Evolutionary conservation across 2,113 vertebrate species (phyloP), one percentile per base, ranked within the genome.

Genomic region (Anoplopoma fimbria): DNA sequence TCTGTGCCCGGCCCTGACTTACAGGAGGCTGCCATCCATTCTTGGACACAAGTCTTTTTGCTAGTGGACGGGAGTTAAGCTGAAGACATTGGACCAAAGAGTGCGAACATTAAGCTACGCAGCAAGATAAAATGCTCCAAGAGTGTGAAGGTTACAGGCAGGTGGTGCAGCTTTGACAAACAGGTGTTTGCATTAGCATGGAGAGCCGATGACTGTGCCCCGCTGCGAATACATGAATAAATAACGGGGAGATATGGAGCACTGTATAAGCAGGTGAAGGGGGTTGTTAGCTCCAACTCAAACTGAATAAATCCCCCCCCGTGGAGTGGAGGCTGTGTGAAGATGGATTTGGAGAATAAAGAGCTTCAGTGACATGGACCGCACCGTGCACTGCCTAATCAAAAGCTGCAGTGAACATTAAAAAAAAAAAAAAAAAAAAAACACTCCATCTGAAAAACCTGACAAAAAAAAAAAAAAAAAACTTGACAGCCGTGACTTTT

Each of bases 211-310:
- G 79, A 45, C 60, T 40, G 62, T n/a, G 74, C 42, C 81, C 64
- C 57, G 72, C 57, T 69, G 88, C 38, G 86, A 87, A 85, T 64
- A 57, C 69, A 92, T 91, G 85, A 91, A 89, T 92, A 65, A 53
- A 69, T 69, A 79, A 91, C 69, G 84, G 87, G 60, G 53, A 12
- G 75, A 61, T 31, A 29, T 9, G 55, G 67, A 79, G 51, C 1
- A 19, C 55, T 29, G 67, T 71, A 60, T 33, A 23, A 83, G 77
- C 49, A 17, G 80, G 1, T 62, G 75, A 86, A 49, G 63, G 60
- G 83, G 83, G 87, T 27, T 80, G 67, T 42, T 69, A 83, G 71
- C 65, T 69, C 75, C 55, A 49, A 49, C 69, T 82, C 78, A 84
- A 61, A 79, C 63, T 84, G 58, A 72, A 23, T 36, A 29, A 83